These are phyloP conservation scores for Zaprionus africanus DNA, from an alignment of 1,140 invertebrate species.

Conservation along the genomic window DNA sequence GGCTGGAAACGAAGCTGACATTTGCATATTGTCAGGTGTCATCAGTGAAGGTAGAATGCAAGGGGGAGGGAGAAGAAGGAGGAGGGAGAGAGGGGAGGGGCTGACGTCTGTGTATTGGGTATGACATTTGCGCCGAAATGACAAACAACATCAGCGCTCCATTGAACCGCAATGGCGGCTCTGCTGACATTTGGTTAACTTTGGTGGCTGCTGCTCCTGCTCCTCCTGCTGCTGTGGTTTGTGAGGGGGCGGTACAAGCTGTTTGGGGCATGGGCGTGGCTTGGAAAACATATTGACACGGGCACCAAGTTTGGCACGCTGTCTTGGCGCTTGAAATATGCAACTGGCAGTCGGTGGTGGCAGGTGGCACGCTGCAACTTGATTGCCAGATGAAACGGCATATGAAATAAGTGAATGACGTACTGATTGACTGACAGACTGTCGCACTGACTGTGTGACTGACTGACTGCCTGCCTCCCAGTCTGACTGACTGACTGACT, in stretches of 20 bases:
- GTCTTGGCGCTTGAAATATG: slow-evolving; percentile 58
- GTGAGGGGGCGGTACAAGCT: not conserved
- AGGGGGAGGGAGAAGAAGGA: slow-evolving; percentile 10
- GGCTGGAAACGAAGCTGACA: slow-evolving; percentile 43
- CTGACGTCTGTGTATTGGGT: not conserved
- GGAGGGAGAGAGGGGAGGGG: not conserved
- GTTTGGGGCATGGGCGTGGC: not conserved
- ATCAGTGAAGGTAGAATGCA: slow-evolving; percentile 11
- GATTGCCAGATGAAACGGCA: slow-evolving; percentile 62
- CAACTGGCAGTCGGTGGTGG: slow-evolving; percentile 45
- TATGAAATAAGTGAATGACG: slow-evolving; percentile 43
- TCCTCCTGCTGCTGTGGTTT: not conserved
- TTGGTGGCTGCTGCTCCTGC: slow-evolving; percentile 15
- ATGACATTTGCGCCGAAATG: slow-evolving; percentile 69
- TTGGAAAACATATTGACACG: slow-evolving; percentile 78
- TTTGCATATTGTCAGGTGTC: slow-evolving; percentile 69
- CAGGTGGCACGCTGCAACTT: slow-evolving; percentile 36
- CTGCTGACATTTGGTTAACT: slow-evolving; percentile 64
- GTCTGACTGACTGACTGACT: slow-evolving; percentile 7
- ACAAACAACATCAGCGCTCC: slow-evolving; percentile 67
- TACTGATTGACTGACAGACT: slow-evolving; percentile 7
- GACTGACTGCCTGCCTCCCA: slow-evolving; percentile 8
- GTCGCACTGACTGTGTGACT: not conserved
- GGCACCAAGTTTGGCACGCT: slow-evolving; percentile 37
- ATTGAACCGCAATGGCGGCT: slow-evolving; percentile 72